Percentiles rank a stretch among this genome's conserved stretches.
These are phyloP conservation scores for Sinohyriopsis cumingii DNA, from an alignment of 2,888 invertebrate genomes.

Conservation along the genomic window DNA sequence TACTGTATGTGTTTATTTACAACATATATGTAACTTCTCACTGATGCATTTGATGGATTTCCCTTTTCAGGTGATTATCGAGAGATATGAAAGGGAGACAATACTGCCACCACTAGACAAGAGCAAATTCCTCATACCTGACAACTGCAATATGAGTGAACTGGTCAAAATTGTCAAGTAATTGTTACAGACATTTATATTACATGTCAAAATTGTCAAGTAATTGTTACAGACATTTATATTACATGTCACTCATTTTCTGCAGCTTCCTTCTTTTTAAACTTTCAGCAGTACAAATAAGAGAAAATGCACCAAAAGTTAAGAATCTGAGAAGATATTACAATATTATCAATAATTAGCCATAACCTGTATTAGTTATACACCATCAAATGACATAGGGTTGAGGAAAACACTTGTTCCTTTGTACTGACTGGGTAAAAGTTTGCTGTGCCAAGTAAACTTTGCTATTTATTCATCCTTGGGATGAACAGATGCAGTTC, in stretches of 20 bases:
- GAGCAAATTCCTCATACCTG: conserved; percentile 77
- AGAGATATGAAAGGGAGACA: conserved; percentile 75
- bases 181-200: conserved; percentile 12
- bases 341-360: too few species aligned
- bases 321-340: too few species aligned
- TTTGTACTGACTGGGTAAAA: too few species aligned
- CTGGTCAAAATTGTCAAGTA: conserved; percentile 76
- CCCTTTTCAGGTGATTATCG: conserved; percentile 74
- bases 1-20: too few species aligned
- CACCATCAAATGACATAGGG: too few species aligned
- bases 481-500: too few species aligned
- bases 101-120: conserved; percentile 75
- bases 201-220: conserved; percentile 70
- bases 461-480: too few species aligned
- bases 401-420: too few species aligned
- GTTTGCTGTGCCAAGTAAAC: too few species aligned
- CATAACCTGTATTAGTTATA: too few species aligned
- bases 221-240: conserved; percentile 34
- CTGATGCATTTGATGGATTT: background rate
- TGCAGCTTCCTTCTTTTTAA: background rate
- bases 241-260: too few species aligned
- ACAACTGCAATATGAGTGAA: conserved; percentile 76
- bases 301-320: background rate
- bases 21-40: too few species aligned
- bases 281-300: background rate